These are phyloP conservation scores for Copidosoma aretas DNA, from an alignment of 2,888 invertebrate species.

Conservation along the genomic window DNA sequence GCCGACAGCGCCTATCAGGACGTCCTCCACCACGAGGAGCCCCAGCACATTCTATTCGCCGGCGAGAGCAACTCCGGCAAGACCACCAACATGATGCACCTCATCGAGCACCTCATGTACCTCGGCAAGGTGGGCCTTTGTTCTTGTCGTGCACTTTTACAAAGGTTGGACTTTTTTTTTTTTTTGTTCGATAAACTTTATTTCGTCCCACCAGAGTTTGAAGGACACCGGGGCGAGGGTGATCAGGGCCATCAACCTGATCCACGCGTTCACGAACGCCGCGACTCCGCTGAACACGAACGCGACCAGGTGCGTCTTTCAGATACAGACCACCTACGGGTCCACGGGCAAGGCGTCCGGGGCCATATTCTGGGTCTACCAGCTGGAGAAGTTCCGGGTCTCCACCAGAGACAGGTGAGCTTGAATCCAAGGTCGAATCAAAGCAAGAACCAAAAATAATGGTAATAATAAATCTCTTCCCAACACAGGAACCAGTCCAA, in stretches of 20 bases:
- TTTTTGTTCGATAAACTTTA: neutral
- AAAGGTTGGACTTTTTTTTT: neutral
- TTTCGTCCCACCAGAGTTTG: constrained; percentile 53
- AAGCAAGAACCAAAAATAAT: too few species aligned
- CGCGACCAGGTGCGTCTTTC: constrained; percentile 83
- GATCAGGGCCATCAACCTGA: constrained; percentile 72
- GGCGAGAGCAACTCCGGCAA: constrained; percentile 94
- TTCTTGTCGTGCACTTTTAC: neutral
- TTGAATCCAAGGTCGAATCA: too few species aligned
- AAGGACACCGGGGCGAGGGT: constrained; percentile 70
- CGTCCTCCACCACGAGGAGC: constrained; percentile 84
- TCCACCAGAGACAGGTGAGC: constrained; percentile 79
- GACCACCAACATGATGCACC: constrained; percentile 80
- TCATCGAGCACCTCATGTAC: constrained; percentile 81
- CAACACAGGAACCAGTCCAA: constrained; percentile 78
- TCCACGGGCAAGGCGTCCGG: constrained; percentile 89
- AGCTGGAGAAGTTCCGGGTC: constrained; percentile 88
- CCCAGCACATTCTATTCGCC: constrained; percentile 85
- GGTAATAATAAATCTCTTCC: too few species aligned
- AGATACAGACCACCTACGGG: constrained; percentile 82
- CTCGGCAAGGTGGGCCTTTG: constrained; percentile 72
- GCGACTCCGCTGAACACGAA: constrained; percentile 84
- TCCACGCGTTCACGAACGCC: constrained; percentile 83
- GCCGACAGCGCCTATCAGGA: constrained; percentile 91
- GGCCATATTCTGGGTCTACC: constrained; percentile 84